phyloP scores from a whole-genome alignment of 2,113 vertebrate species.

The Vireo altiloquus region DNA sequence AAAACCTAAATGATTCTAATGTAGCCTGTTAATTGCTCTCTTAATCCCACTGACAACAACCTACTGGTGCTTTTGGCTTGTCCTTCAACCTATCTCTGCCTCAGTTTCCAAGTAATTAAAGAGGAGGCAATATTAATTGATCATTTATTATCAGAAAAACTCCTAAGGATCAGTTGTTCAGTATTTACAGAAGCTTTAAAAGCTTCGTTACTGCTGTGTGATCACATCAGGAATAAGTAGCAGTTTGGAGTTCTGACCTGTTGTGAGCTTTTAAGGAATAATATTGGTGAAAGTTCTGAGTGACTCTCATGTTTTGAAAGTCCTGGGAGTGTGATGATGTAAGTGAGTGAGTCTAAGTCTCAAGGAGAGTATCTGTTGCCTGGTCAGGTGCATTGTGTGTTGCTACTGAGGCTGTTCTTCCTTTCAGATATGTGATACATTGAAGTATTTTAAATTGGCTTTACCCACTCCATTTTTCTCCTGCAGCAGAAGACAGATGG shows the following conservation, averaged over 20 bases:
- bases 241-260: not conserved
- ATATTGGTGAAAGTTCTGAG: not conserved
- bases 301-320: not conserved
- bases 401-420: not conserved
- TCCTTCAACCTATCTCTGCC: not conserved
- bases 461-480: not conserved
- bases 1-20: not conserved
- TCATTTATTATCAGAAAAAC: not conserved
- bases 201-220: not conserved
- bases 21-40: not conserved
- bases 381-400: not conserved
- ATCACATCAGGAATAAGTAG: not conserved
- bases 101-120: constrained; percentile 12
- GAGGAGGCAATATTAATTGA: not conserved
- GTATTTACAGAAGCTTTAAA: not conserved
- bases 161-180: not conserved
- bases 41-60: not conserved
- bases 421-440: not conserved
- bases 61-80: not conserved
- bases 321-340: not conserved
- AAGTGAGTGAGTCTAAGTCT: not conserved
- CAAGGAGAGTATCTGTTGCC: not conserved
- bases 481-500: constrained; percentile 11
- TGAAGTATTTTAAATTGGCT: constrained; percentile 9
- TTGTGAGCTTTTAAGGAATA: not conserved